Base-by-base conservation (phyloP, 2,888 invertebrate species). In the Calameuta filiformis region DNA sequence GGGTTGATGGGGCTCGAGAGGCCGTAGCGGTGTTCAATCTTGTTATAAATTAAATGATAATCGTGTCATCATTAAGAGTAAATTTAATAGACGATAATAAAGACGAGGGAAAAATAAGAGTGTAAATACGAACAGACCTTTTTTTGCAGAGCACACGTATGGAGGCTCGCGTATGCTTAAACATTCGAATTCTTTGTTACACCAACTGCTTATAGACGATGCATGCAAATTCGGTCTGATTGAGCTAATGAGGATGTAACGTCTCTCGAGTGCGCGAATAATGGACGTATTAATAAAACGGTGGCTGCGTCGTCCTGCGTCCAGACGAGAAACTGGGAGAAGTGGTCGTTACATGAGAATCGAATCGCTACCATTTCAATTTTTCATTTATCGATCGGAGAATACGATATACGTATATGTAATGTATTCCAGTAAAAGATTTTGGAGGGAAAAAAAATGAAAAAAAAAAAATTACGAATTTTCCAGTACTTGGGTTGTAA, bases 11-110 rank as follows among this genome's bases (percentile, higher is more conserved):
- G 80, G 77, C 82, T 79, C 80, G 85, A 86, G 87, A 83, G 80
- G 86, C 87, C 86, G 79, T 85, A 87, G 82, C 83, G 84, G 84
- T 87, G 85, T 85, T 77, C 79, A 84, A 87, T 88, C 87, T 85
- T 85, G 85, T 87, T 87, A 87, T 79, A 83, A 87, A 87, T 33
- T 86, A 82, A 78, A 78, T 78, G 81, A 82, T 82, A 82, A 85
- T 86, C 82, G 84, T 84, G 34, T 34, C 12, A 31, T 34, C 12
- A 31, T 31, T 71, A 33, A 31, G 33, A 31, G 33, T 34, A 71
- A 71, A 71, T 71, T 71, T 34, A 71, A 71, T 31, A 71, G 30
- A 56, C 23, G 9, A 23, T 9, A 23, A 56, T 56, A 56, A 56
- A 56, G 23, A 9, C 0, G 2, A 23, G 1, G 23, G 9, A 23